Evolutionary conservation across 1,140 invertebrate genomes (phyloP).

Genomic region (Oryzaephilus surinamensis): DNA sequence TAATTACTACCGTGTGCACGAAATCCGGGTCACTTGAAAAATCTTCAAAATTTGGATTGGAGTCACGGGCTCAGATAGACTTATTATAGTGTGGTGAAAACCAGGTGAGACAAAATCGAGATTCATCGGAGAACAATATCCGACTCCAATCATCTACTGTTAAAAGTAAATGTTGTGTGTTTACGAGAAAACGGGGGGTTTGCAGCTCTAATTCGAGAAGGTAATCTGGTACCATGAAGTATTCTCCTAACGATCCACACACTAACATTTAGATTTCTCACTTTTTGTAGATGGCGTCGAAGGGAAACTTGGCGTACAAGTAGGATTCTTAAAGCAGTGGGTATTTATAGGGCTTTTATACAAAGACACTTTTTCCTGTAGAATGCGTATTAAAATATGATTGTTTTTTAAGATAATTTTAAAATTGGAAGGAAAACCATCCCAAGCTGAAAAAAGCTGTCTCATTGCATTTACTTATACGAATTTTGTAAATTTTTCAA

Average conservation of each 20-base stretch:
- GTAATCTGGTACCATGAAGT: slow-evolving; percentile 7
- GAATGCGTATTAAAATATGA: no score
- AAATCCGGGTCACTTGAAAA: no score
- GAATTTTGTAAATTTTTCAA: no score
- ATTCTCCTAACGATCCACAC: slow-evolving; percentile 12
- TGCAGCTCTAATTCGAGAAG: slow-evolving; percentile 3
- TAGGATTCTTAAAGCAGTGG: slow-evolving; percentile 1
- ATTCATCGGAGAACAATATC: slow-evolving; percentile 7
- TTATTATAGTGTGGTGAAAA: no score
- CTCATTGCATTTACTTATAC: no score
- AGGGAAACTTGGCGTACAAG: background rate
- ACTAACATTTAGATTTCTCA: slow-evolving; percentile 10
- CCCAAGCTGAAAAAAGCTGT: no score
- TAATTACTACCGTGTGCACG: no score
- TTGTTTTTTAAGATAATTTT: no score
- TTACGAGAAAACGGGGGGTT: slow-evolving; percentile 4
- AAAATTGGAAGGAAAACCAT: no score
- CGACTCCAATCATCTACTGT: slow-evolving; percentile 5
- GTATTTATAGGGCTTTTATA: slow-evolving; percentile 3
- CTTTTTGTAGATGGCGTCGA: slow-evolving; percentile 2
- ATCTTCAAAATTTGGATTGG: no score
- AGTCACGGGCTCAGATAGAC: no score
- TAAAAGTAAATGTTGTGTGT: slow-evolving; percentile 12
- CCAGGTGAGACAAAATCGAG: background rate
- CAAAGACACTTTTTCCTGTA: no score